These are phyloP conservation scores for Leptodactylus fallax DNA, from an alignment of 2,797 vertebrate species.

Conservation along the genomic window DNA sequence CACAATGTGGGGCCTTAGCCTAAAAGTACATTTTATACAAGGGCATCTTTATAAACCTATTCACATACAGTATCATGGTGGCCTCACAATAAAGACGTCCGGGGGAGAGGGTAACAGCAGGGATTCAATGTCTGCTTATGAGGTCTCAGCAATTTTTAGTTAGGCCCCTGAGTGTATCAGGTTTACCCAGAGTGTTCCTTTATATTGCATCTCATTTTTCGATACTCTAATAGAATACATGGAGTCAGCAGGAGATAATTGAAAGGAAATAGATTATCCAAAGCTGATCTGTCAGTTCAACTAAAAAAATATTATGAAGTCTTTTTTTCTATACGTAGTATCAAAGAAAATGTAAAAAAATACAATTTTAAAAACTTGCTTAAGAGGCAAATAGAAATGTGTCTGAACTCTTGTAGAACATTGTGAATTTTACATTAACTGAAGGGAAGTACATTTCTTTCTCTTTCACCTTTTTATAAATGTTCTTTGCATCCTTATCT, in stretches of 20 bases:
- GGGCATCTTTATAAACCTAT: too few relatives aligned
- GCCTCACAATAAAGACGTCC: too few relatives aligned
- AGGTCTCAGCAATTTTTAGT: too few relatives aligned
- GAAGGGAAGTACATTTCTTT: constrained; percentile 30
- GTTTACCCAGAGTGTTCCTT: background rate
- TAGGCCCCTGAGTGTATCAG: background rate
- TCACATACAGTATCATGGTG: too few relatives aligned
- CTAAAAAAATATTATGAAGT: background rate
- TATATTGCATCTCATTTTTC: background rate
- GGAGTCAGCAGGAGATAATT: background rate
- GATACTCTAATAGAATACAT: background rate
- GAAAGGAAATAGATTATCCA: background rate
- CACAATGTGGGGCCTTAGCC: too few relatives aligned
- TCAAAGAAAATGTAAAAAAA: background rate
- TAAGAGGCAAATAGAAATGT: constrained; percentile 1
- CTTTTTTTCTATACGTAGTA: background rate
- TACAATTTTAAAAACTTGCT: background rate
- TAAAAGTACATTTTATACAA: too few relatives aligned
- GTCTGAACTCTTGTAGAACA: constrained; percentile 7
- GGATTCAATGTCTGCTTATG: too few relatives aligned
- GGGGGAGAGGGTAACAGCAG: too few relatives aligned
- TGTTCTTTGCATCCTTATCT: constrained; percentile 45
- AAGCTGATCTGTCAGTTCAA: background rate
- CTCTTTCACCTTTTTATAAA: constrained; percentile 32
- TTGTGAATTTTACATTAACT: constrained; percentile 39